Evolutionary conservation across 2,888 invertebrate species (phyloP).

Genomic region (Beris morrisii): DNA sequence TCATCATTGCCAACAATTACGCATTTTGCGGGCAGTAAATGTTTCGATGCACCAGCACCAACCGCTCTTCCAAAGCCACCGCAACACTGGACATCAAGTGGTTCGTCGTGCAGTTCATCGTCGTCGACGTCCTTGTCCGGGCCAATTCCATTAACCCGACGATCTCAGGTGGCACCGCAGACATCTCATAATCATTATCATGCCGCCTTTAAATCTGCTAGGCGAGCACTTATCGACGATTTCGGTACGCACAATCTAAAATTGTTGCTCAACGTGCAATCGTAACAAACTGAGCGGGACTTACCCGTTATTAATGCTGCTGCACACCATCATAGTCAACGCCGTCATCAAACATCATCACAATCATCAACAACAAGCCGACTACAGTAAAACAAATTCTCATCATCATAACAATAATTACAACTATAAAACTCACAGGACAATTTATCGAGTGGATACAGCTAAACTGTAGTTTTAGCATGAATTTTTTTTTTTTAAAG

Average conservation of each 20-base stretch:
- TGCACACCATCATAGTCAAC: too few relatives aligned
- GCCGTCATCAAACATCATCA: slow-evolving; percentile 3
- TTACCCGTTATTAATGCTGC: too few relatives aligned
- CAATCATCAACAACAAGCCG: slow-evolving; percentile 35
- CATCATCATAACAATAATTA: too few relatives aligned
- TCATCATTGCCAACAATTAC: slow-evolving; percentile 43
- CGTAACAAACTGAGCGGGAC: slow-evolving; percentile 47
- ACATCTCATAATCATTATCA: slow-evolving; percentile 37
- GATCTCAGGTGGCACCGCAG: too few relatives aligned
- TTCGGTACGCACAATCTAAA: slow-evolving; percentile 64
- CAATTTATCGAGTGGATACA: slow-evolving; percentile 13
- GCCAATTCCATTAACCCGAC: background rate
- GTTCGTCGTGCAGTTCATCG: slow-evolving; percentile 44
- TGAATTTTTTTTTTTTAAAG: background rate
- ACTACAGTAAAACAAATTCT: slow-evolving; percentile 13
- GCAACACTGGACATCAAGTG: slow-evolving; percentile 68
- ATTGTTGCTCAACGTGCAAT: slow-evolving; percentile 65
- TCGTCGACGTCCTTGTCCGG: background rate
- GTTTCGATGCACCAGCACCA: slow-evolving; percentile 79
- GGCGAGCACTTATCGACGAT: slow-evolving; percentile 54
- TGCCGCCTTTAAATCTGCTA: slow-evolving; percentile 45
- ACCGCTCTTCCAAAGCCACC: slow-evolving; percentile 79
- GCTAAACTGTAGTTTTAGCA: slow-evolving; percentile 36
- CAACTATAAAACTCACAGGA: too few relatives aligned
- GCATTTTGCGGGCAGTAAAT: slow-evolving; percentile 73